phyloP scores from a whole-genome alignment of 2,888 invertebrate species.

The Adelognathus sp. region DNA sequence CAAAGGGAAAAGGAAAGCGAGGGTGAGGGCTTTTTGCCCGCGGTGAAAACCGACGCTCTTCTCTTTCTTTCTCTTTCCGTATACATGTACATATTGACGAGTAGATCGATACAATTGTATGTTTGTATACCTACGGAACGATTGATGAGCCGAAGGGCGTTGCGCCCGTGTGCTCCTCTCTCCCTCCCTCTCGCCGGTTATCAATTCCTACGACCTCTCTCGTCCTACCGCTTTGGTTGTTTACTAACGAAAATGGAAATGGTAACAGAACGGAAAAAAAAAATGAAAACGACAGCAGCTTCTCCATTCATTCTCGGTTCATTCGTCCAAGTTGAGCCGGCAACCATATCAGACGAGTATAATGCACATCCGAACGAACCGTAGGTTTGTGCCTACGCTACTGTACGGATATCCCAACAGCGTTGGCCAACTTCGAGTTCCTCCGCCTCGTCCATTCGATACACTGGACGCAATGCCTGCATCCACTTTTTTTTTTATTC shows the following conservation, averaged over 20 bases:
- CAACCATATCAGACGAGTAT: background rate
- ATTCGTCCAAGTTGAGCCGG: constrained; percentile 67
- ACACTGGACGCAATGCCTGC: constrained; percentile 14
- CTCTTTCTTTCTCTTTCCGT: too few relatives aligned
- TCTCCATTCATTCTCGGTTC: constrained; percentile 67
- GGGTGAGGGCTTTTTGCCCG: background rate
- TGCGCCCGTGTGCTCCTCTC: constrained; percentile 59
- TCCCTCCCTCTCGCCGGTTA: too few relatives aligned
- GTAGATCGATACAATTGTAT: constrained; percentile 77
- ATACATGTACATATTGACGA: constrained; percentile 5
- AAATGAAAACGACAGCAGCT: constrained; percentile 20
- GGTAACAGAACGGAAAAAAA: too few relatives aligned
- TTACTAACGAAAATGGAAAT: constrained; percentile 15
- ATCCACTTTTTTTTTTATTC: constrained; percentile 16
- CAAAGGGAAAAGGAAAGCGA: constrained; percentile 69
- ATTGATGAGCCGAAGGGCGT: constrained; percentile 72
- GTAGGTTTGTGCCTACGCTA: background rate
- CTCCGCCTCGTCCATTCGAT: constrained; percentile 24
- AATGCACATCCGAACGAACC: background rate
- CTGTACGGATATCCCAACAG: constrained; percentile 44
- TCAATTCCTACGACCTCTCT: background rate
- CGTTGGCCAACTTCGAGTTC: constrained; percentile 23
- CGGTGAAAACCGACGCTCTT: background rate
- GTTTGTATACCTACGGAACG: constrained; percentile 74
- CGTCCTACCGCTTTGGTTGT: background rate